phyloP scores from a whole-genome alignment of 1,140 invertebrate species.

The Drosophila miranda region DNA sequence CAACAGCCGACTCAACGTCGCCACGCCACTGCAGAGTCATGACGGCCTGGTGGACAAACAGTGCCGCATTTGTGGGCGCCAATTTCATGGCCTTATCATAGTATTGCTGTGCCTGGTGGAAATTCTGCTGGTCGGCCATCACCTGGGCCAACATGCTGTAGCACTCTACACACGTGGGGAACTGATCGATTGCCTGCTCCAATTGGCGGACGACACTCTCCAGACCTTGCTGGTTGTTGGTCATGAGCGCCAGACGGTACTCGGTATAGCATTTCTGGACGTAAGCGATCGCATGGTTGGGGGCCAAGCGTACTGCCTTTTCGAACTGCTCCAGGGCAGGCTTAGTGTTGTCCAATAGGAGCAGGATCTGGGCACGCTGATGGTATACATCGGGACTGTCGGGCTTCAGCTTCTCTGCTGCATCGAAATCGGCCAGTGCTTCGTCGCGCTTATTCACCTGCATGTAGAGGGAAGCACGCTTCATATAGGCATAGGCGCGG shows the following conservation, averaged over 20 bases:
- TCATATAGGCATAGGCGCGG: slow-evolving; percentile 94
- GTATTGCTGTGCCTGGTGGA: slow-evolving; percentile 90
- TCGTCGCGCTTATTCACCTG: slow-evolving; percentile 89
- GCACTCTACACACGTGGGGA: slow-evolving; percentile 92
- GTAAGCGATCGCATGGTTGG: slow-evolving; percentile 91
- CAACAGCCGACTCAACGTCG: slow-evolving; percentile 90
- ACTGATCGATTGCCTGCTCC: slow-evolving; percentile 89
- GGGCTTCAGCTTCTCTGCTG: slow-evolving; percentile 89
- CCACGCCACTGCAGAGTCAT: slow-evolving; percentile 91
- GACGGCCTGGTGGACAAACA: slow-evolving; percentile 94
- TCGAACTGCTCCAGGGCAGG: slow-evolving; percentile 92
- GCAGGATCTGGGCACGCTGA: slow-evolving; percentile 89
- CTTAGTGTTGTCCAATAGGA: slow-evolving; percentile 90
- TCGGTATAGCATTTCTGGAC: slow-evolving; percentile 95
- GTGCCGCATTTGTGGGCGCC: slow-evolving; percentile 92
- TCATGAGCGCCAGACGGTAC: slow-evolving; percentile 86
- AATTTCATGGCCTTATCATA: slow-evolving; percentile 91
- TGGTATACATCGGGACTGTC: slow-evolving; percentile 93
- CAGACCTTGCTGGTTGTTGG: slow-evolving; percentile 84
- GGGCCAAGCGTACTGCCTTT: slow-evolving; percentile 91
- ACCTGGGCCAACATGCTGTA: slow-evolving; percentile 93
- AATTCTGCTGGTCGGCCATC: slow-evolving; percentile 91
- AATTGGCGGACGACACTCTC: slow-evolving; percentile 87
- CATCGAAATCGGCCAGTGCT: slow-evolving; percentile 90
- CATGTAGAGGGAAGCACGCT: slow-evolving; percentile 91